Evolutionary conservation across 1,140 invertebrate species (phyloP), one percentile per base, ranked within the genome.

Genomic region (Drosophila micromelanica): DNA sequence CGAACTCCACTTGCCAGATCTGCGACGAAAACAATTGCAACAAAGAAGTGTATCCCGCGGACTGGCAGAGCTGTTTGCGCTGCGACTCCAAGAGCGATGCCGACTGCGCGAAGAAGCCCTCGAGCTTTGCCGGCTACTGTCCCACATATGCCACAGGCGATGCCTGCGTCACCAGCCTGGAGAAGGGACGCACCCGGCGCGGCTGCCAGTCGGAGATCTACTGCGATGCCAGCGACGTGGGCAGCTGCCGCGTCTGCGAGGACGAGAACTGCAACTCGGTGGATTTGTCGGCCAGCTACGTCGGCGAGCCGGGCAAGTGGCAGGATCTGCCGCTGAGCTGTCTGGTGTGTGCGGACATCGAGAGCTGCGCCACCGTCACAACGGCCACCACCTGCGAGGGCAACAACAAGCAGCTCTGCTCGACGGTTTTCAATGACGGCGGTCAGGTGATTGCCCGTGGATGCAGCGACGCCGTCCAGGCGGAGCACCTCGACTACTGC

Each of bases 271-370:
- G 90, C 56, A 91, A 91, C 20, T 12, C 32, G 1, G 59, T 78
- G 2, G 63, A 91, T 32, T 37, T 91, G 30, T 48, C 73, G 13
- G 56, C 45, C 9, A 37, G 38, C 12, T 80, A 87, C 17, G 70
- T 91, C 3, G 90, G 90, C 1, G 85, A 84, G 27, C 76, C 90
- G 0, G 90, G 90, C n/a, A 74, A 84, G 55, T 91, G 90, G 90
- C 74, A 77, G 61, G 85, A 76, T 35, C 38, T 91, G 30, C 90
- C 90, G 0, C 51, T 91, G 2, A 90, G 69, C 32, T 91, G 90
- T 12, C 65, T 70, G 0, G 61, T 54, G 0, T 91, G 90, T 49
- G 20, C 49, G 1, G 73, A 77, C 11, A 30, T 20, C 0, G 65
- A 64, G 3, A 84, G 74, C 8, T 90, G 85, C 46, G 69, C 51